Conservation (phyloP, 2,888 invertebrate species). For the Chrysotoxum bicinctum region DNA sequence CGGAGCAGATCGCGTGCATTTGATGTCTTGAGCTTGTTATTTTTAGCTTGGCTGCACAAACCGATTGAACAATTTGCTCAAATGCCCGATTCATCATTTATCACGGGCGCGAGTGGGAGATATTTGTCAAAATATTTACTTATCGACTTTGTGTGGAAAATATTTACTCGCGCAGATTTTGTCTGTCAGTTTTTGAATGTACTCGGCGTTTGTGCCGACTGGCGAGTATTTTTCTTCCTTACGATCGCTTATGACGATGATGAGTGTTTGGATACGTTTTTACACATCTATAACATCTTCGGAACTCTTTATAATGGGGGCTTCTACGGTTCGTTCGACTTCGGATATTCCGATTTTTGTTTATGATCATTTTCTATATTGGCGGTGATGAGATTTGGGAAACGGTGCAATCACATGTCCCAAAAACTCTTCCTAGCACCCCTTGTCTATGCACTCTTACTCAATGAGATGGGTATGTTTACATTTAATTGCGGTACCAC, state of each 20-base stretch:
- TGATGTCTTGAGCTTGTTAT: constrained; percentile 66
- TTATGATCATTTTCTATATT: constrained; percentile 55
- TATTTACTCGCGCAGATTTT: constrained; percentile 67
- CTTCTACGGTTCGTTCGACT: not conserved
- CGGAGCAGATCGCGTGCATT: constrained; percentile 18
- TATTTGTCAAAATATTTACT: constrained; percentile 73
- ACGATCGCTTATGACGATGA: constrained; percentile 68
- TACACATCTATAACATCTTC: constrained; percentile 45
- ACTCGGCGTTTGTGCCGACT: constrained; percentile 23
- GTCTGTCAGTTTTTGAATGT: constrained; percentile 67
- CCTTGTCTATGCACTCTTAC: not conserved
- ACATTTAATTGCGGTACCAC: constrained; percentile 51
- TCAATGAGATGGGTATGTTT: constrained; percentile 60
- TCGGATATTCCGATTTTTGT: constrained; percentile 51
- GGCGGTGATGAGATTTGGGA: constrained; percentile 47
- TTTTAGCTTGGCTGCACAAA: constrained; percentile 61
- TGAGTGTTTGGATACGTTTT: constrained; percentile 70
- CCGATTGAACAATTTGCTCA: constrained; percentile 71
- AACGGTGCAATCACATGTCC: constrained; percentile 12
- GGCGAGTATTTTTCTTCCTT: constrained; percentile 60
- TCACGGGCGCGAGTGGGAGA: constrained; percentile 66
- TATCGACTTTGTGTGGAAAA: constrained; percentile 70
- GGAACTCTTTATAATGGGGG: constrained; percentile 33
- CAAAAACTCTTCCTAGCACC: not conserved
- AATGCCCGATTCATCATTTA: constrained; percentile 70